A percentile compares a stretch with the other conserved stretches of the same genome.
Evolutionary conservation across 2,797 vertebrate genomes (phyloP).

Genomic region (Ciconia nigra): DNA sequence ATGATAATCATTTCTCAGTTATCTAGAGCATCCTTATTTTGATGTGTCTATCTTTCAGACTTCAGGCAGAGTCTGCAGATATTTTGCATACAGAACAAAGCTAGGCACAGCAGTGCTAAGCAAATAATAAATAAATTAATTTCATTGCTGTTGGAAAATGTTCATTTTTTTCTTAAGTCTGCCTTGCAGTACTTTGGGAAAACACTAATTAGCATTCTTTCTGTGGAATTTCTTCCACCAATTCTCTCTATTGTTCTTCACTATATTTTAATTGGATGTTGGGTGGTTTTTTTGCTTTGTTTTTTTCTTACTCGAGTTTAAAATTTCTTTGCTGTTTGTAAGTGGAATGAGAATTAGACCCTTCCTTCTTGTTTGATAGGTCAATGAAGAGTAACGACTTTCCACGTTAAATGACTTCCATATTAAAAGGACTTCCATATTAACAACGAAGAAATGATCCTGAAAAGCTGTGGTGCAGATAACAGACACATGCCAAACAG

Average conservation of each 20-base stretch:
- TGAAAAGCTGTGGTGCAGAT: neutral
- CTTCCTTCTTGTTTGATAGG: neutral
- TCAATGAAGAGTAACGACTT: neutral
- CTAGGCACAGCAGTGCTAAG: neutral
- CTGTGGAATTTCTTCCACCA: neutral
- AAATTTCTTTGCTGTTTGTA: neutral
- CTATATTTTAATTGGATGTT: neutral
- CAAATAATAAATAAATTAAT: constrained; percentile 47
- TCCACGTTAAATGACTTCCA: neutral
- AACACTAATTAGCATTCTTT: neutral
- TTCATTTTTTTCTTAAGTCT: neutral
- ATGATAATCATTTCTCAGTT: neutral
- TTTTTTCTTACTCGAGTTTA: neutral
- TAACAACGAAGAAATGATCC: neutral
- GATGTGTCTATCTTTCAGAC: constrained; percentile 44
- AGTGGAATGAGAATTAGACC: neutral
- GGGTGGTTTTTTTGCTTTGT: neutral
- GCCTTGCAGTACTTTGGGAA: neutral
- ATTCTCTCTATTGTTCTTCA: neutral
- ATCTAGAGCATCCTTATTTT: constrained; percentile 35
- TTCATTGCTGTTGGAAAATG: neutral
- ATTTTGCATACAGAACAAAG: constrained; percentile 33
- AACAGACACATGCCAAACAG: neutral
- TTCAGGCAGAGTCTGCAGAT: constrained; percentile 15
- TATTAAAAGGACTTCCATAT: neutral